Percentiles rank a stretch among this genome's conserved stretches.
These are phyloP conservation scores for Kuschelorhynchus macadamiae DNA, from an alignment of 2,888 invertebrate genomes.

Conservation along the genomic window DNA sequence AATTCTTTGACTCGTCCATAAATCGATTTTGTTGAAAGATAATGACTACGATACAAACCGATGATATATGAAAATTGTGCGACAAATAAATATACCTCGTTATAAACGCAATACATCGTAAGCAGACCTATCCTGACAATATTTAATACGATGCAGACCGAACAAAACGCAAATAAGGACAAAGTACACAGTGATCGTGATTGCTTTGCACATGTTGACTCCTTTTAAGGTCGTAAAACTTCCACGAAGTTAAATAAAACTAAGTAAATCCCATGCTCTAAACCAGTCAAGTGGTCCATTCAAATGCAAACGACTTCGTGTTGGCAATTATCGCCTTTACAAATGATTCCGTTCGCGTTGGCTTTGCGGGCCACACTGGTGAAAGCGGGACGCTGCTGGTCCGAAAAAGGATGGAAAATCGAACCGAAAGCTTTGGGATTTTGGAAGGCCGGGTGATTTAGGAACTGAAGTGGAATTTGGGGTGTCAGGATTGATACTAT, in stretches of 20 bases:
- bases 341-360: conserved; percentile 33
- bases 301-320: conserved; percentile 60
- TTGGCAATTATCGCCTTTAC: conserved; percentile 60
- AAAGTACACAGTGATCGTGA: conserved; percentile 40
- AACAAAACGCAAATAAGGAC: conserved; percentile 36
- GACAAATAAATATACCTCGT: no score
- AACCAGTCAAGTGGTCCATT: conserved; percentile 52
- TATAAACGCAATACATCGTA: no score
- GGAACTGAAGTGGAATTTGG: neutral
- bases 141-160: conserved; percentile 2
- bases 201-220: conserved; percentile 46
- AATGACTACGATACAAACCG: no score
- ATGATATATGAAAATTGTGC: no score
- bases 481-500: neutral
- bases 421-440: neutral
- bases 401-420: neutral
- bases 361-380: neutral
- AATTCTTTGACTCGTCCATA: no score
- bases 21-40: no score
- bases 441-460: neutral
- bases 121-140: no score
- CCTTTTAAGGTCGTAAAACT: conserved; percentile 40
- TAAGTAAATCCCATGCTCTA: conserved; percentile 44
- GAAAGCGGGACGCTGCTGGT: neutral
- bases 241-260: conserved; percentile 49